Base-by-base conservation (phyloP, 2,113 vertebrate genomes). In the Cebidichthys violaceus region DNA sequence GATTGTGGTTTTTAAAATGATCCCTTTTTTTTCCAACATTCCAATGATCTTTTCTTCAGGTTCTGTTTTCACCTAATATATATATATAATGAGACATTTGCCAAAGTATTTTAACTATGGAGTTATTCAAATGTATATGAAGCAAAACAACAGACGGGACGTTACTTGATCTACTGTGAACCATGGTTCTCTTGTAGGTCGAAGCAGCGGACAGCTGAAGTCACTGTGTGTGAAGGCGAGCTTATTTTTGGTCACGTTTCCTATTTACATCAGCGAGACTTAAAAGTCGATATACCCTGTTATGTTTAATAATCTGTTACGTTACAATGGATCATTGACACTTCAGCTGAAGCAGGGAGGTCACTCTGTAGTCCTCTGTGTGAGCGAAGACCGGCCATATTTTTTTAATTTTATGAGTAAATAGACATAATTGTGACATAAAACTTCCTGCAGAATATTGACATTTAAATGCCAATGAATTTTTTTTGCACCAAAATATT, bases 1-100 rank as follows among this genome's bases (percentile, higher is more conserved):
- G 71, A 87, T 86, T 89, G 84, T 88, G 83, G 69, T 83, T 84
- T 85, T 86, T 67, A 5, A 14, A 68, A 81, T 68, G 1, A 29
- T 76, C 65, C 47, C 6, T 33, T 61, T 33, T 33, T 61, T 55
- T 67, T 84, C 62, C 59, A 76, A 77, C 61, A 65, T 82, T 24
- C 62, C n/a, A 80, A 81, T 61, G 76, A 70, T 66, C 61, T 71
- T 62, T 66, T 79, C 17, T 69, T 35, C 54, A 11, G 64, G 45
- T 73, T 31, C 62, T 47, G 74, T 47, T 77, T 70, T 45, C 45
- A 68, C 66, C 33, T 9, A 67, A 84, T 57, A 52, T 11, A 33
- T 66, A 62, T 39, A 70, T 31, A 31, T 31, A 31, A 70, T 39
- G 35, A 52, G 6, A 88, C 20, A 66, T 81, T 83, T 88, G 86